A percentile compares a stretch with the other conserved stretches of the same genome.
phyloP scores from a whole-genome alignment of 2,888 invertebrate species.

The Archips crataeganus region DNA sequence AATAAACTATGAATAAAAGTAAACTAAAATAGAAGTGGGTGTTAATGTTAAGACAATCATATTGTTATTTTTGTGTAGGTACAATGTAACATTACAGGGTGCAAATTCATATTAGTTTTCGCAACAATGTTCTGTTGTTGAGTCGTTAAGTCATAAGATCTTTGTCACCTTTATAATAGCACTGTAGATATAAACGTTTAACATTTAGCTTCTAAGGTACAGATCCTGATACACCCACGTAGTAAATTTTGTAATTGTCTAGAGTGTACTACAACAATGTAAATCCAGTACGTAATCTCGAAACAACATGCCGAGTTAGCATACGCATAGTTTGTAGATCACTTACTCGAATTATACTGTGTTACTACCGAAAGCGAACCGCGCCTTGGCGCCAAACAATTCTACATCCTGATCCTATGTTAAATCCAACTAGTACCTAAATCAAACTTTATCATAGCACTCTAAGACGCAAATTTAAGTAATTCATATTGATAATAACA shows the following conservation, averaged over 20 bases:
- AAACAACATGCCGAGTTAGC: background rate
- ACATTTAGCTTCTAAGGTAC: conserved; percentile 15
- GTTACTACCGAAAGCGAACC: conserved; percentile 55
- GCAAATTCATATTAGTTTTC: background rate
- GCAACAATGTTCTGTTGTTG: no score
- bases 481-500: background rate
- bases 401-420: conserved; percentile 56
- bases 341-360: background rate
- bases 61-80: no score
- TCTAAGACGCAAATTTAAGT: background rate
- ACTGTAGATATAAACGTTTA: conserved; percentile 4
- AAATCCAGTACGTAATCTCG: background rate
- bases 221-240: conserved; percentile 56
- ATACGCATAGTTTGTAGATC: background rate
- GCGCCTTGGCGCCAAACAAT: conserved; percentile 56
- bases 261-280: conserved; percentile 42
- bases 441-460: conserved; percentile 47
- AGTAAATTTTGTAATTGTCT: conserved; percentile 59
- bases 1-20: no score
- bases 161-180: conserved; percentile 25
- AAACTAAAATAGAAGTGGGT: no score
- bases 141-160: background rate
- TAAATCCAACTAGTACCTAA: conserved; percentile 38
- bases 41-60: no score
- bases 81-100: conserved; percentile 6